A percentile compares a stretch with the other conserved stretches of the same genome.
Evolutionary conservation across 2,113 vertebrate genomes (phyloP).

Genomic region (Corythornis vintsioides): DNA sequence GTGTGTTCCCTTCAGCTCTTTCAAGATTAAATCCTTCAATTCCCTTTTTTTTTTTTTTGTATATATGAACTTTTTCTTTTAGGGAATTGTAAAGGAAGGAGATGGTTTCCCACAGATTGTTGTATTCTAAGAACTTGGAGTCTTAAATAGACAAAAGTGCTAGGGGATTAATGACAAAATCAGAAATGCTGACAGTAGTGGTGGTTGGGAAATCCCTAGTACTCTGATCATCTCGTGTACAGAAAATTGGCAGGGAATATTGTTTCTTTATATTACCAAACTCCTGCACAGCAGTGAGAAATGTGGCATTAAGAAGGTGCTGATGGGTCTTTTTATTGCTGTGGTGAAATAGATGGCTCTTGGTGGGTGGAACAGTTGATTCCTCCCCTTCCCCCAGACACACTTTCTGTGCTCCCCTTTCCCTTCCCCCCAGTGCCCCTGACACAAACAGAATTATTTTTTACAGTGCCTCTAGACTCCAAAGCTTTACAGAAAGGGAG

Average conservation of each 20-base stretch:
- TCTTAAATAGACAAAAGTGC: background rate
- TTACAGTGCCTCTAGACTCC: background rate
- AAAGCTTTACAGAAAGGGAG: constrained; percentile 68
- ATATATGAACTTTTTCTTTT: background rate
- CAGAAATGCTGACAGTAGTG: background rate
- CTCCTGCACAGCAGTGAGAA: background rate
- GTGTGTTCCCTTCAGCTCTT: background rate
- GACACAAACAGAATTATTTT: constrained; percentile 60
- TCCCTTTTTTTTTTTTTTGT: background rate
- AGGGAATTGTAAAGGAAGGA: background rate
- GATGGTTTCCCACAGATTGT: background rate
- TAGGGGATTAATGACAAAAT: background rate
- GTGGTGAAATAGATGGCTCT: background rate
- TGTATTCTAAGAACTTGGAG: background rate
- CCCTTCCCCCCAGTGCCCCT: background rate
- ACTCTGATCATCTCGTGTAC: background rate
- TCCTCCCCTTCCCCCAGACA: background rate
- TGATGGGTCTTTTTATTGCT: background rate
- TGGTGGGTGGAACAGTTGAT: background rate
- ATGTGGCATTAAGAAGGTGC: background rate
- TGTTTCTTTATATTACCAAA: background rate
- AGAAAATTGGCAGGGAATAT: background rate
- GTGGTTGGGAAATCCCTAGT: background rate
- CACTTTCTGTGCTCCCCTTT: background rate
- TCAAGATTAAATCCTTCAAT: background rate